Percentiles rank a stretch among this genome's conserved stretches.
phyloP scores from a whole-genome alignment of 1,140 invertebrate genomes.

The Epicauta chinensis region DNA sequence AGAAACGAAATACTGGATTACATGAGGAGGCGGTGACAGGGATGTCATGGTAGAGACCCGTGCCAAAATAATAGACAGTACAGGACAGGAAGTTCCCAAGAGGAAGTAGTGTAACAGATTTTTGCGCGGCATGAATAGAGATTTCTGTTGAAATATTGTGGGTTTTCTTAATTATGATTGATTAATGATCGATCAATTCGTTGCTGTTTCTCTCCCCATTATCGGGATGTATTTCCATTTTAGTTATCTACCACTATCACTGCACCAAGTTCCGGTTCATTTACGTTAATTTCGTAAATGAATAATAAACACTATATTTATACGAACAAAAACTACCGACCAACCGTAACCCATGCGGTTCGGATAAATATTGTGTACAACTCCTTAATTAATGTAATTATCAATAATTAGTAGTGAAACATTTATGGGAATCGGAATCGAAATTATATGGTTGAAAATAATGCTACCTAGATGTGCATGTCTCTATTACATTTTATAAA shows the following conservation, averaged over 20 bases:
- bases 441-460: conserved; percentile 28
- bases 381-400: conserved; percentile 23
- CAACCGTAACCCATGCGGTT: conserved; percentile 20
- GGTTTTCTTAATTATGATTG: no score
- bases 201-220: no score
- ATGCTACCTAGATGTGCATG: conserved; percentile 30
- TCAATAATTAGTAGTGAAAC: conserved; percentile 24
- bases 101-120: conserved; percentile 10
- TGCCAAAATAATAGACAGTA: conserved; percentile 15
- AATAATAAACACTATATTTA: conserved; percentile 28
- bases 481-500: conserved; percentile 24
- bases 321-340: conserved; percentile 16
- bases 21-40: conserved; percentile 11
- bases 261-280: conserved; percentile 15
- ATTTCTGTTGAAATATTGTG: neutral
- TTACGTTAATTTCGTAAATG: conserved; percentile 24
- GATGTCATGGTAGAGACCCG: conserved; percentile 12
- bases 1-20: no score
- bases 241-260: no score
- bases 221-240: no score
- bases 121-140: neutral
- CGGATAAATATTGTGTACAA: conserved; percentile 21
- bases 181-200: no score
- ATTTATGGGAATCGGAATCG: conserved; percentile 30
- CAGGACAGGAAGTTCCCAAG: no score